Base-by-base conservation (phyloP, 2,113 vertebrate species). In the Gulo gulo region DNA sequence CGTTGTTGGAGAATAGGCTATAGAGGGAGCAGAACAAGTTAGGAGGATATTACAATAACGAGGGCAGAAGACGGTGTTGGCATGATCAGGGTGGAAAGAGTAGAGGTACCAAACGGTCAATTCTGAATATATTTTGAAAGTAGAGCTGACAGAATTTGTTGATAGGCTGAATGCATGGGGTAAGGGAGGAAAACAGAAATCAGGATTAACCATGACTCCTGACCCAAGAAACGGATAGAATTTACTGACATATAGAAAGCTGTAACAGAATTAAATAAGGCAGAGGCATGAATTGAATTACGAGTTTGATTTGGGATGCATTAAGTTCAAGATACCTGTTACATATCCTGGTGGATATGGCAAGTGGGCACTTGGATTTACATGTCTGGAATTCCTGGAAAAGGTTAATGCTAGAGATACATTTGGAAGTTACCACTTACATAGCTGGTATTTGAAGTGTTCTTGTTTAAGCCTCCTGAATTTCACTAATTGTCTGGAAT, bases 401-500 rank as follows among this genome's bases (percentile, higher is more conserved):
- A 88, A 93, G 7, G 24, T 26, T 42, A 65, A 61, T n/a, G 42
- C 39, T 13, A 4, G 50, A 93, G 50, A 50, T 6, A 67, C n/a
- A 67, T 52, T 69, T 52, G 26, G 29, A 90, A 47, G 34, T 59
- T 65, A 61, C 16, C 29, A 26, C 11, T 11, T 39, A 20, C 1
- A 7, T 2, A 63, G 39, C 23, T 69, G 24, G n/a, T 29, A 29
- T 67, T 16, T 7, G 1, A 93, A 96, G 57, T 55, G 16, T 87
- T 65, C 42, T 7, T 88, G 6, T 55, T 94, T 31, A 71, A 65
- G 23, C 10, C 26, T 79, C 16, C 73, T 97, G 42, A 67, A 31
- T 94, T 95, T 96, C 91, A 92, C 47, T 80, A 67, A 96, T 52
- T 78, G 59, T 36, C 47, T 71, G 16, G 24, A 79, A 67, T 50